Conservation (phyloP, 2,888 invertebrate genomes). For the Nomada ferruginata region DNA sequence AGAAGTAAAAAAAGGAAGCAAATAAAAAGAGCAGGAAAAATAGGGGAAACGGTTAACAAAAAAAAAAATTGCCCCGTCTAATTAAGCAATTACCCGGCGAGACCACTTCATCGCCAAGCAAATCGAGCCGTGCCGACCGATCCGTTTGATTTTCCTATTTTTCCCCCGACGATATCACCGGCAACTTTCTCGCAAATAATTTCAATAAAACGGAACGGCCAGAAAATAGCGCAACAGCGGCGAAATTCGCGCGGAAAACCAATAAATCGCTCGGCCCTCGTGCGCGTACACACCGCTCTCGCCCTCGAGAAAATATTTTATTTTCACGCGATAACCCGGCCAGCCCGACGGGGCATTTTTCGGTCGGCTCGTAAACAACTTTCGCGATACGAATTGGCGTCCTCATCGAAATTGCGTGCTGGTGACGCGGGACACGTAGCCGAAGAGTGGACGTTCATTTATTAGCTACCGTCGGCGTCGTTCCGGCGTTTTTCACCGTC, state of each 20-base stretch:
- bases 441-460: slow-evolving; percentile 63
- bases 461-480: slow-evolving; percentile 51
- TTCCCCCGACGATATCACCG: background rate
- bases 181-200: slow-evolving; percentile 25
- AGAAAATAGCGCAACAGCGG: slow-evolving; percentile 39
- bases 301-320: slow-evolving; percentile 64
- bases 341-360: slow-evolving; percentile 54
- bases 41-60: background rate
- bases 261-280: slow-evolving; percentile 17
- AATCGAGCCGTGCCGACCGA: slow-evolving; percentile 14
- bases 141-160: slow-evolving; percentile 12
- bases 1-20: background rate
- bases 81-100: slow-evolving; percentile 21
- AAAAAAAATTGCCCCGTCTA: background rate
- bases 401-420: slow-evolving; percentile 67
- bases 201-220: slow-evolving; percentile 23
- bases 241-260: slow-evolving; percentile 49
- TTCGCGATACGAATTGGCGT: slow-evolving; percentile 63
- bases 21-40: background rate
- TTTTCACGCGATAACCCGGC: slow-evolving; percentile 52
- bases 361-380: slow-evolving; percentile 67
- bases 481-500: slow-evolving; percentile 2
- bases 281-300: slow-evolving; percentile 18
- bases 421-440: slow-evolving; percentile 52
- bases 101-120: slow-evolving; percentile 15